Percentiles rank a stretch among this genome's conserved stretches.
phyloP scores from a whole-genome alignment of 2,888 invertebrate genomes.

The Mylabris sibirica region DNA sequence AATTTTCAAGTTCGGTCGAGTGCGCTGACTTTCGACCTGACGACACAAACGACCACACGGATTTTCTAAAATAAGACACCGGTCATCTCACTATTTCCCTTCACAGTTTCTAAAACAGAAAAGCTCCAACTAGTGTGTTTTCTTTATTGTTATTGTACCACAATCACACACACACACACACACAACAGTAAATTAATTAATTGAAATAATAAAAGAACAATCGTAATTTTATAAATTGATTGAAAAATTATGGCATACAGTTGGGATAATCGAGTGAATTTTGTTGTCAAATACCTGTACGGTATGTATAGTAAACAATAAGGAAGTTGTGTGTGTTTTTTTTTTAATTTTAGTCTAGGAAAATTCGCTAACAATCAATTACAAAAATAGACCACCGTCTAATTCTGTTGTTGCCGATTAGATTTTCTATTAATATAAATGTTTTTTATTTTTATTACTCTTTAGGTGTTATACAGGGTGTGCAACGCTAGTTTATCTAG shows the following conservation, averaged over 20 bases:
- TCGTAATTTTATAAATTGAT: slow-evolving; percentile 12
- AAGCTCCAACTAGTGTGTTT: background rate
- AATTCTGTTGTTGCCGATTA: background rate
- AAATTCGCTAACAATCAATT: slow-evolving; percentile 6
- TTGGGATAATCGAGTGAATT: slow-evolving; percentile 85
- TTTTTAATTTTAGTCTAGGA: background rate
- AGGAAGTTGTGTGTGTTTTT: no score
- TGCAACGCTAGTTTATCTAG: no score
- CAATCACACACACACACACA: no score
- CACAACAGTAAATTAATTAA: no score
- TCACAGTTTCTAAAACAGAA: slow-evolving; percentile 22
- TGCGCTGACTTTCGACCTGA: slow-evolving; percentile 35
- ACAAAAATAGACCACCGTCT: background rate
- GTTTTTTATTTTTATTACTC: background rate
- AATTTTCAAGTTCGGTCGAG: slow-evolving; percentile 23
- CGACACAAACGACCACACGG: slow-evolving; percentile 23
- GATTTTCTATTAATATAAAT: background rate
- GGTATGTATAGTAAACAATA: slow-evolving; percentile 62
- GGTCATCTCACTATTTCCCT: slow-evolving; percentile 27
- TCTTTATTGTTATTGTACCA: slow-evolving; percentile 18
- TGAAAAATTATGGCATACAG: slow-evolving; percentile 73
- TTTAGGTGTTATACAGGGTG: no score
- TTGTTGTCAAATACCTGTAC: slow-evolving; percentile 82
- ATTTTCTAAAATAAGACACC: slow-evolving; percentile 32
- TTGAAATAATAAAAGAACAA: no score